Base-by-base conservation (phyloP, 2,888 invertebrate species). In the Apotomis turbidana region DNA sequence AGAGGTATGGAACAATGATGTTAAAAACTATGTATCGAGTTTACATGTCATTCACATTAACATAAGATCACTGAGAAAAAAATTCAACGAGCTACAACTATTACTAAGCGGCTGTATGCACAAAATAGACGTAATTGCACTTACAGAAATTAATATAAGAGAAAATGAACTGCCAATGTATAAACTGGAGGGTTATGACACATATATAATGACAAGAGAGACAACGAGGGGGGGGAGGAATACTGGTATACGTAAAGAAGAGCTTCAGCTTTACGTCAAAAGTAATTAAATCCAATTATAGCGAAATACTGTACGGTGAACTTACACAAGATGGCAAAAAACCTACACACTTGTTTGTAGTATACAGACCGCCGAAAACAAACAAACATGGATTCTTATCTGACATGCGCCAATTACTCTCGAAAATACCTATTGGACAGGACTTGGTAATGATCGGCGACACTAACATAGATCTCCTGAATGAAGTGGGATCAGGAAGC, bases 91-190 rank as follows among this genome's bases (percentile, higher is more conserved):
- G 58, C 38, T 58, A 38, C 58, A 58, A 38, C 12, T 58, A 38
- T n/a, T 58, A n/a, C 9, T 58, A 12, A 58, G 58, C n/a, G 38
- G 58, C 12, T 38, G 58, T 38, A 58, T n/a, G 5, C 38, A 58
- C 1, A 58, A 58, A 38, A 38, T 58, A n/a, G 27, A 58, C 9
- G 38, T 58, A 3, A 58, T 58, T 38, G 58, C 58, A 58, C 58
- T 58, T 12, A 58, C 58, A 58, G 58, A 58, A 38, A 58, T 58
- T n/a, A 58, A 38, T 58, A 58, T 58, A 38, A 57, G 36, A 57
- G 36, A 57, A 36, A 27, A 57, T 10, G 57, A 57, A 57, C 36
- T 57, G 36, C 12, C 57, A 36, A 36, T 57, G 57, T 57, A 57
- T 36, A 57, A 57, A 10, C 27, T 57, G 4, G 36, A 57, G 57